Conservation (phyloP, 2,113 vertebrate species). For the Labeo rohita region DNA sequence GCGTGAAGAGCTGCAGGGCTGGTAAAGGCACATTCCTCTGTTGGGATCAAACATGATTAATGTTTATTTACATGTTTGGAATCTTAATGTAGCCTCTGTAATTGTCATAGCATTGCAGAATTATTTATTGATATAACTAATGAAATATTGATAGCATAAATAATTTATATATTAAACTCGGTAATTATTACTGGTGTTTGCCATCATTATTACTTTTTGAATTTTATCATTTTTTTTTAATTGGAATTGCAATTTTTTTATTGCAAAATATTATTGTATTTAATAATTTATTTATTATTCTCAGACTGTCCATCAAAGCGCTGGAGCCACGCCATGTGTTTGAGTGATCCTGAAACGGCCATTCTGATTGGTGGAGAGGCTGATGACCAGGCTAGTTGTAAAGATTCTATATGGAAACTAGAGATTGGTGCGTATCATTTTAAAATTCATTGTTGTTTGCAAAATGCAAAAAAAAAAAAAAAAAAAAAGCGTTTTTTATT, state of each 20-base stretch:
- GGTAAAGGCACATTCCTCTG: conserved; percentile 54
- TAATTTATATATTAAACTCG: not conserved
- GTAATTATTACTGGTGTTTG: too few relatives aligned
- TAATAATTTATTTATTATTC: not conserved
- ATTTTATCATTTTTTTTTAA: too few relatives aligned
- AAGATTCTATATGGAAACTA: conserved; percentile 85
- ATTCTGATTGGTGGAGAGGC: conserved; percentile 85
- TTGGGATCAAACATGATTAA: not conserved
- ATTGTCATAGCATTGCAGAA: not conserved
- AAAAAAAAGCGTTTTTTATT: too few relatives aligned
- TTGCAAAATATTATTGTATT: not conserved
- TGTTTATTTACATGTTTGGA: not conserved
- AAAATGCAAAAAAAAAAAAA: too few relatives aligned
- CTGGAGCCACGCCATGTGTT: conserved; percentile 86
- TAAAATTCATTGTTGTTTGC: not conserved
- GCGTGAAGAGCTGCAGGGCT: conserved; percentile 66
- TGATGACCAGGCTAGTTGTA: conserved; percentile 70
- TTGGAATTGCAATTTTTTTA: not conserved
- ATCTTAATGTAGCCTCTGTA: not conserved
- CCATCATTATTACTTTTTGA: too few relatives aligned
- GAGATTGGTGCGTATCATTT: conserved; percentile 78
- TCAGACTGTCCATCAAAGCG: conserved; percentile 78
- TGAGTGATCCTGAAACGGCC: conserved; percentile 82
- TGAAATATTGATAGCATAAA: not conserved
- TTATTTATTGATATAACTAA: not conserved